Evolutionary conservation across 2,888 invertebrate species (phyloP).

Genomic region (Mantis religiosa): DNA sequence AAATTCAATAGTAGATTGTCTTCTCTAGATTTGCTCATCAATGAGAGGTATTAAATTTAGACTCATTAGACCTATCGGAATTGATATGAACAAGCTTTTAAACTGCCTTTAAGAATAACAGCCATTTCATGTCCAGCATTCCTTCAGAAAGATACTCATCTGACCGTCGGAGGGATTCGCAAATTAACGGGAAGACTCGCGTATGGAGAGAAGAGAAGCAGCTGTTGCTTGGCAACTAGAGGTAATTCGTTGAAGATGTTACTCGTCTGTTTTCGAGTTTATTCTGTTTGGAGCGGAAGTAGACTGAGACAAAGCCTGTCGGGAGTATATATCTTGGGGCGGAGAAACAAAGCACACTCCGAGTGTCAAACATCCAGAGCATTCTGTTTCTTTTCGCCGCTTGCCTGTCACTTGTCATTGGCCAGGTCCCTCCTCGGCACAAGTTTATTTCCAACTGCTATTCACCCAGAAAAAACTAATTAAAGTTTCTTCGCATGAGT

Average conservation of each 20-base stretch:
- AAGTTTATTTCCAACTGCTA: not conserved
- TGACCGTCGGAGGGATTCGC: no score
- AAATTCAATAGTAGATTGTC: no score
- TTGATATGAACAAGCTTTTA: no score
- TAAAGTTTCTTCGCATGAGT: not conserved
- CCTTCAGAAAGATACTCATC: no score
- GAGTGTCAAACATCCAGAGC: not conserved
- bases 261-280: not conserved
- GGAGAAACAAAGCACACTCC: conserved; percentile 5
- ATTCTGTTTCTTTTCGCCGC: not conserved
- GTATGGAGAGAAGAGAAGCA: not conserved
- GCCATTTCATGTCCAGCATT: no score
- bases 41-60: no score
- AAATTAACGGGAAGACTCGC: no score
- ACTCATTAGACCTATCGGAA: no score
- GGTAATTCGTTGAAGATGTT: not conserved
- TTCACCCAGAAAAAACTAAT: not conserved
- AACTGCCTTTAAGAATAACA: no score
- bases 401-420: not conserved
- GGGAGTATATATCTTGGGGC: conserved; percentile 4
- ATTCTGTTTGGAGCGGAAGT: not conserved
- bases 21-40: no score
- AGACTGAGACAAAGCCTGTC: not conserved
- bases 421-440: not conserved
- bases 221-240: not conserved